Conservation (phyloP, 2,797 vertebrate genomes). For the Orientallactaga sibirica region DNA sequence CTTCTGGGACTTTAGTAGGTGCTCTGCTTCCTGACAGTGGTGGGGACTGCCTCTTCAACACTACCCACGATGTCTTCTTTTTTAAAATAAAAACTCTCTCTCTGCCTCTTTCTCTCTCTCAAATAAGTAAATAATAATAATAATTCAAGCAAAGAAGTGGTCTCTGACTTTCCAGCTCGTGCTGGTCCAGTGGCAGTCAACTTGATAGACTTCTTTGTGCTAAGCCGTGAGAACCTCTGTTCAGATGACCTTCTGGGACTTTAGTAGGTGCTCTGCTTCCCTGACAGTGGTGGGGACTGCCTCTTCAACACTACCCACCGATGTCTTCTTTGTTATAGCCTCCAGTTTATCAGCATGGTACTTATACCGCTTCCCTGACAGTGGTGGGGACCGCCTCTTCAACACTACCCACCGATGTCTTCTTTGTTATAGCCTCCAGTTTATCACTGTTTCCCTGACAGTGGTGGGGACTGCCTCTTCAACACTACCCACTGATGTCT, state of each 20-base stretch:
- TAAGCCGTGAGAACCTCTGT: background rate
- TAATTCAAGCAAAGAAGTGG: background rate
- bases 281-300: background rate
- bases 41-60: no score
- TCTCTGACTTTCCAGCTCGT: background rate
- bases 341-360: background rate
- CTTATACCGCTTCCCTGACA: background rate
- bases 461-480: no score
- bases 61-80: no score
- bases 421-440: background rate
- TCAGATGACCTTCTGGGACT: background rate
- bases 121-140: no score
- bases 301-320: accelerated
- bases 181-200: background rate
- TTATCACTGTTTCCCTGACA: background rate
- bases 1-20: no score
- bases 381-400: no score
- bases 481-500: no score
- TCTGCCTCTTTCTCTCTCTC: no score
- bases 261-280: background rate
- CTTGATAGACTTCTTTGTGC: background rate
- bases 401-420: no score
- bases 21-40: no score
- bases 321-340: background rate
- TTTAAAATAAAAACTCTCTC: no score